Evolutionary conservation across 2,797 vertebrate species (phyloP).

Genomic region (Trachurus trachurus): DNA sequence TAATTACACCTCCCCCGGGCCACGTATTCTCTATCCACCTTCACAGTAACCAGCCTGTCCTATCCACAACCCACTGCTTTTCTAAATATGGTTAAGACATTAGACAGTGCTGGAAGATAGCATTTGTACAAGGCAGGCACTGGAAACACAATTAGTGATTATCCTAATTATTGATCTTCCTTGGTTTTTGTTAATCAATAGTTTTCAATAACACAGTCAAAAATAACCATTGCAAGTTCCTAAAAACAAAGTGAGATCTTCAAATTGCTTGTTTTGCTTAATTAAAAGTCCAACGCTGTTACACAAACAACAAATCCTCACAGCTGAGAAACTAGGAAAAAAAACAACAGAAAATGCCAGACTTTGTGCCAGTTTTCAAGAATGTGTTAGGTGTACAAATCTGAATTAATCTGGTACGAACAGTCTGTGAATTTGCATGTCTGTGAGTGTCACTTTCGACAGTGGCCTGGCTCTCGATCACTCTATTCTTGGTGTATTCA

Average conservation of each 20-base stretch:
- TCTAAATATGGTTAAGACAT: conserved; percentile 55
- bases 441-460: conserved; percentile 22
- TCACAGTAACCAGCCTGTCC: conserved; percentile 62
- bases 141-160: background rate
- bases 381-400: background rate
- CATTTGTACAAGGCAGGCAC: conserved; percentile 16
- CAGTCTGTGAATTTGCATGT: background rate
- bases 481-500: conserved; percentile 66
- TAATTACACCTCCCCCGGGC: conserved; percentile 63
- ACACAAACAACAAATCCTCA: background rate
- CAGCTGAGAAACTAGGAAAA: background rate
- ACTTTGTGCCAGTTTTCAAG: background rate
- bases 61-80: conserved; percentile 28
- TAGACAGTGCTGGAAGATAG: conserved; percentile 11
- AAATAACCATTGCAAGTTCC: background rate
- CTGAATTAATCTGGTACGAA: background rate
- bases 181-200: background rate
- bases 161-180: background rate
- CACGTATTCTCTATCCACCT: conserved; percentile 39
- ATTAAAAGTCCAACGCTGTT: background rate
- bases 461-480: conserved; percentile 21
- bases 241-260: background rate
- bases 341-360: background rate
- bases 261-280: background rate
- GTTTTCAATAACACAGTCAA: background rate